Base-by-base conservation (phyloP, 2,888 invertebrate species). In the Elgonia sp. region DNA sequence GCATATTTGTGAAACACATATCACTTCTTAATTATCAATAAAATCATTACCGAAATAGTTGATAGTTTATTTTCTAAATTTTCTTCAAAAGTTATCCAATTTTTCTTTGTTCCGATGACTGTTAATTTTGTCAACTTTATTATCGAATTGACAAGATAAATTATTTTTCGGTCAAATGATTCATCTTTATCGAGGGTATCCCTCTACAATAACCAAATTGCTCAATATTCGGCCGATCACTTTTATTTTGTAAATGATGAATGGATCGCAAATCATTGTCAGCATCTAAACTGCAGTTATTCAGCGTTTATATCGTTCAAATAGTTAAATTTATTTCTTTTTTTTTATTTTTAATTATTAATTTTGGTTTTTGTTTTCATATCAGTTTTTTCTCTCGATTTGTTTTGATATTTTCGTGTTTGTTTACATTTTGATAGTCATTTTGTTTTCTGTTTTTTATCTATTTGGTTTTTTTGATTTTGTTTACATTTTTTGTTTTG, bases 111-210 rank as follows among this genome's bases (percentile, higher is more conserved):
- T 42, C 14, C 20, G 42, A 18, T 65, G 65, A 65, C 42, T 65
- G 40, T 65, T 42, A 40, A 42, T 20, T 65, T 65, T 8, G 65
- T 65, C 18, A 65, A 65, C 40, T 40, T 65, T 42, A 42, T 42
- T 20, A 65, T n/a, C 42, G 12, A 65, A 42, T 42, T 18, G 4
- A 65, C 65, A 65, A 42, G 18, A 42, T 42, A 9, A 40, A 42
- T 65, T 65, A 65, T 65, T 42, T 40, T 20, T 8, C 40, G 29
- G 18, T 42, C 16, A 20, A 18, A 42, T 29, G 42, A 65, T 21
- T 14, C 42, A 65, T 42, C 40, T 65, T 16, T 1, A 8, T 16
- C 16, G 29, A 16, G n/a, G 16, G 37, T 37, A 5, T 39, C 39
- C 62, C 62, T 16, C 37, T 62, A 16, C n/a, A 62, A 39, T 39